Base-by-base conservation (phyloP, 35 echinoderm and acorn worm genomes). In the Apostichopus parvimensis region DNA sequence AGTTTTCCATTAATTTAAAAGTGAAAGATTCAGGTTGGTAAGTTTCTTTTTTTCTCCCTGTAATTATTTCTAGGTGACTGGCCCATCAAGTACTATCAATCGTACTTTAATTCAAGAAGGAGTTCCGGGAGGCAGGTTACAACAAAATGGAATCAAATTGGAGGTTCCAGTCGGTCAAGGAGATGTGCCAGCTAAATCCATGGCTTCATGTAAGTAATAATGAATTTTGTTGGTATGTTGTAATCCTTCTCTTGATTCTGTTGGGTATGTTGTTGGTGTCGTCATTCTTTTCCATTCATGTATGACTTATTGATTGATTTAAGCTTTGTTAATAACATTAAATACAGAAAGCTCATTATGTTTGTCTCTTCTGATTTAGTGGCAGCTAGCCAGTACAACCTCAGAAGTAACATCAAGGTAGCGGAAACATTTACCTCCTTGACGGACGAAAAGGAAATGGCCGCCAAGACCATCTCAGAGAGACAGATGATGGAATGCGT, bases 401-500 rank as follows among this genome's bases (percentile, higher is more conserved):
- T 96, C 57, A 76, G 95, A 10, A 96, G 95, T 64, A 96, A 92
- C 56, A 77, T 96, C 75, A 91, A 92, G 45, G 95, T 96, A 15
- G 64, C 91, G 56, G 91, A 94, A 73, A 96, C 93, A 53, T 77
- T 94, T 0, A 71, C 86, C 24, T 90, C 94, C 1, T 77, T 96
- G 81, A 98, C 95, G 13, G 97, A 98, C 56, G 97, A 95, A 9
- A 98, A 95, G 64, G 86, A 91, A 15, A 83, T 85, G 57, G 88
- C 94, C 24, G 93, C 97, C 1, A 98, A 98, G 91, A 89, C 97
- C 1, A 79, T 98, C 23, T 58, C 93, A 10, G 97, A 98, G 82
- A 98, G 79, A 93, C 97, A 98, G 65, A 98, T 90, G 6, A 62
- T 98, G 59, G 97, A 98, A 78, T 92, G 91, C 60, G 88, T 98